Evolutionary conservation across 2,797 vertebrate genomes (phyloP).

Genomic region (Strix occidentalis): DNA sequence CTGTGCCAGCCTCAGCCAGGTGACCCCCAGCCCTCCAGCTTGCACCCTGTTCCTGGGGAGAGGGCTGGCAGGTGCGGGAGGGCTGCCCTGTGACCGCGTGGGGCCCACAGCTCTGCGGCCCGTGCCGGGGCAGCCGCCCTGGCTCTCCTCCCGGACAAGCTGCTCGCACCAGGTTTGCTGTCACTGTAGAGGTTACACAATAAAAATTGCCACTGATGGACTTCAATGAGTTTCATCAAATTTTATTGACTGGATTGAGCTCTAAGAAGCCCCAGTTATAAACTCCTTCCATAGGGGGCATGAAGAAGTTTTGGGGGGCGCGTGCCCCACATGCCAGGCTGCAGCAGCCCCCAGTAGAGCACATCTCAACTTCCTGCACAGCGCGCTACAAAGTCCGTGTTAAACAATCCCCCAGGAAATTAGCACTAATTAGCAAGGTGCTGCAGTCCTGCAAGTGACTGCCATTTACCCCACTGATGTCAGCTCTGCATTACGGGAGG

Average conservation of each 20-base stretch:
- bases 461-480: not conserved
- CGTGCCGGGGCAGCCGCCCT: no score
- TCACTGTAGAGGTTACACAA: not conserved
- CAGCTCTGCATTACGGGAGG: not conserved
- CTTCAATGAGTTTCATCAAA: not conserved
- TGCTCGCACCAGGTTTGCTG: rapidly evolving
- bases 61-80: not conserved
- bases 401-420: slow-evolving; percentile 8
- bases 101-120: no score
- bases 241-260: not conserved
- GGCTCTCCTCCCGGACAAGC: not conserved
- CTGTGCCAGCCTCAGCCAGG: not conserved
- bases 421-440: slow-evolving; percentile 1
- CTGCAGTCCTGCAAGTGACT: not conserved
- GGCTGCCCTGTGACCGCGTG: not conserved
- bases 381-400: not conserved
- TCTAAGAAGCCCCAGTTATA: not conserved
- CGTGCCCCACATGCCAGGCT: rapidly evolving
- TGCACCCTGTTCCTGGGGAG: not conserved
- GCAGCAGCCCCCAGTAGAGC: not conserved
- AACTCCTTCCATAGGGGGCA: not conserved
- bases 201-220: not conserved
- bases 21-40: not conserved
- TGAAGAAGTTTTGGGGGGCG: not conserved
- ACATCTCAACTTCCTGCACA: not conserved